Evolutionary conservation across 1,140 invertebrate genomes (phyloP).

Genomic region (Heliconius congener): DNA sequence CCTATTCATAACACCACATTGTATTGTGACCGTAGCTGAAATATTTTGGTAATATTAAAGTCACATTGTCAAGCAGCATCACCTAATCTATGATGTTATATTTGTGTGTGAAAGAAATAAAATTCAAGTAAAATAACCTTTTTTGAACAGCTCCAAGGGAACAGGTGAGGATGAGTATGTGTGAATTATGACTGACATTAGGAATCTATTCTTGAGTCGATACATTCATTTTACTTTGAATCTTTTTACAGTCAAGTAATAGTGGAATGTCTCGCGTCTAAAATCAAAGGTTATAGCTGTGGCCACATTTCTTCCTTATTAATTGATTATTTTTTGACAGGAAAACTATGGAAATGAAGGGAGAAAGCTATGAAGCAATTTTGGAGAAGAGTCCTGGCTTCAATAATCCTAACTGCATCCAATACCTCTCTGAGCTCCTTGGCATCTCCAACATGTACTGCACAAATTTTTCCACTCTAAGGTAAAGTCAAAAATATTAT

Average conservation of each 20-base stretch:
- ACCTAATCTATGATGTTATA: slow-evolving; percentile 75
- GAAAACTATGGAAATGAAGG: slow-evolving; percentile 90
- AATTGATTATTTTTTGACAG: slow-evolving; percentile 80
- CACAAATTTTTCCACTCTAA: slow-evolving; percentile 88
- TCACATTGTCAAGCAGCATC: slow-evolving; percentile 74
- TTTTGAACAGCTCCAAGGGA: slow-evolving; percentile 79
- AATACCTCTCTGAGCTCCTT: slow-evolving; percentile 88
- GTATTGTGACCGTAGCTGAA: slow-evolving; percentile 71
- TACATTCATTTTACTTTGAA: slow-evolving; percentile 48
- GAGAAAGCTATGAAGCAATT: slow-evolving; percentile 91
- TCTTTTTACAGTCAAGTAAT: slow-evolving; percentile 51
- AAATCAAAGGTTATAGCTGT: slow-evolving; percentile 48
- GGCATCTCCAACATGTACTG: slow-evolving; percentile 87
- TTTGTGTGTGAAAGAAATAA: slow-evolving; percentile 78
- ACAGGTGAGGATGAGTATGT: slow-evolving; percentile 79
- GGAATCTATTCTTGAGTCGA: slow-evolving; percentile 64
- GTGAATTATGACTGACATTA: slow-evolving; percentile 71
- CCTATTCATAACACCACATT: slow-evolving; percentile 59
- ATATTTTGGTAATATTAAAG: slow-evolving; percentile 74
- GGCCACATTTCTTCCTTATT: slow-evolving; percentile 33
- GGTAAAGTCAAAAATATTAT: slow-evolving; percentile 78
- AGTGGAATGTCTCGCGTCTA: slow-evolving; percentile 51
- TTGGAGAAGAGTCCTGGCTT: slow-evolving; percentile 92
- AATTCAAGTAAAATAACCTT: slow-evolving; percentile 77
- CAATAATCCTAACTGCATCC: slow-evolving; percentile 94